Evolutionary conservation across 2,797 vertebrate genomes (phyloP), one percentile per base, ranked within the genome.

Genomic region (Pseudocheirus occidentalis): DNA sequence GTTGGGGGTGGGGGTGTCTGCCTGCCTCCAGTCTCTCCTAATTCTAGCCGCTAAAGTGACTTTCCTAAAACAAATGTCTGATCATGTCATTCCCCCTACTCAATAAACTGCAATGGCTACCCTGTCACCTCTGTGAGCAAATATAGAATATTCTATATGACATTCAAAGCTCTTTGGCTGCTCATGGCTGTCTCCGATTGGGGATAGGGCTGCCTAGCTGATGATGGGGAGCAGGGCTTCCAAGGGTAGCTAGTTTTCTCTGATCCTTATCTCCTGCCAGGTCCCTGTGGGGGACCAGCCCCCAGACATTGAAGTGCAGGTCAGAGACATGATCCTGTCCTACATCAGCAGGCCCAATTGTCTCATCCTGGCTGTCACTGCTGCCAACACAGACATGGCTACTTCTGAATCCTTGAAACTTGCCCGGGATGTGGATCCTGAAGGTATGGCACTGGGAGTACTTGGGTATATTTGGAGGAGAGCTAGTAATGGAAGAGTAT

Each of bases 211-310:
- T 56, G 18, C 56, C 56, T 58, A 58, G 27, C 27, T 10, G 27
- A 2, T 58, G 57, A 58, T 28, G 27, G 57, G 57, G 57, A 58
- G 27, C 57, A 57, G 29, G 58, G 31, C 29, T 66, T n/a, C 31
- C 31, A n/a, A 66, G 34, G 34, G 31, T 13, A 66, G 34, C 62
- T 18, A 34, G 34, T 16, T 66, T 66, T 66, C 34, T 66, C 34
- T 66, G 34, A 66, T 34, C 57, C 54, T n/a, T 2, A 29, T 40
- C 40, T 92, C 40, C 27, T 92, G 91, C 94, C 97, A 99, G 99
- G 99, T 99, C 96, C 99, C 99, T n/a, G 99, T 99, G 81, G 99
- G 99, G 55, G 99, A 99, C 96, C 99, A 99, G 98, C 99, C 99
- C 94, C 98, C 99, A 91, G 99, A 99, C 97, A 99, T 99, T 1